Evolutionary conservation across 2,888 invertebrate species (phyloP), one percentile per base, ranked within the genome.

Genomic region (Quadroppia sp.): DNA sequence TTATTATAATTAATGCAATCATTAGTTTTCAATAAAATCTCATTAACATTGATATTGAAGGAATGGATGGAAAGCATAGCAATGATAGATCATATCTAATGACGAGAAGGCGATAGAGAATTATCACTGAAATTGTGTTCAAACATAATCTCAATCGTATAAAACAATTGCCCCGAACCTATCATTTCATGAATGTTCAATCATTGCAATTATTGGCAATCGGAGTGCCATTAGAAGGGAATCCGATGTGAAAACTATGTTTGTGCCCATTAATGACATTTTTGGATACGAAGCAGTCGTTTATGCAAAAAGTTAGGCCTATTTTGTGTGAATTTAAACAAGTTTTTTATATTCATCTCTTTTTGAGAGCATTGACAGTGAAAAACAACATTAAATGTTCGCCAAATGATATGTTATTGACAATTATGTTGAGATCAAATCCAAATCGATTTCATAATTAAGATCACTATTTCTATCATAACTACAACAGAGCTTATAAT

Each of bases 371-470:
- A 61, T 61, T 61, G 36, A 30, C 53, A 53, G 53, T 32, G 32
- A 61, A 61, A 61, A 61, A 36, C 36, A 61, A 30, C 30, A 32
- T 61, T 32, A 61, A n/a, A 15, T 61, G 2, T n/a, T 61, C n/a
- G 4, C 6, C 61, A 61, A 61, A 61, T 61, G 61, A 28, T 30
- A 30, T 36, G 36, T 61, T 61, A 30, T 4, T 32, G 17, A 36
- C 36, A 61, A 61, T 61, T 61, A 61, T 28, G n/a, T 32, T 61
- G 15, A 15, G 25, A 30, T 61, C 53, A 28, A 61, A 61, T 32
- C 32, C 28, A 36, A 30, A 61, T 61, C 61, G 61, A 61, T 61
- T 61, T 61, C 20, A 61, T 61, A 61, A 61, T 61, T 61, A 61
- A 61, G 61, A 28, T 17, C 32, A 61, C 28, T 28, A 53, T 61